Evolutionary conservation across 2,888 invertebrate species (phyloP), one percentile per base, ranked within the genome.

Genomic region (Hirtodrosophila confusa): DNA sequence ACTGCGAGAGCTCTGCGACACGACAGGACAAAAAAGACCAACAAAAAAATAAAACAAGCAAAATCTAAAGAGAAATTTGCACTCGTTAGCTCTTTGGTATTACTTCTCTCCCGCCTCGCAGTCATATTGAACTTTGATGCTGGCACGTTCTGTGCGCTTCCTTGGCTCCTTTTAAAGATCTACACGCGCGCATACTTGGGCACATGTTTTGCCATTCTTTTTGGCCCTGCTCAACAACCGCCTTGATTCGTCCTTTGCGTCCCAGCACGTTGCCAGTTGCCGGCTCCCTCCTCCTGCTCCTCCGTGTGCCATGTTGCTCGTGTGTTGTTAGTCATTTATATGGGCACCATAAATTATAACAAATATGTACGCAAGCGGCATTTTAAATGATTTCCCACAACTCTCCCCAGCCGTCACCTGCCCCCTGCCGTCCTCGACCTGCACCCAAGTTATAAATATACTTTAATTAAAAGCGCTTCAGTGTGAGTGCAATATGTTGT

Each of bases 281-380:
- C 66, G 54, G 68, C 51, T 55, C 39, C 41, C 44, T 67, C 31
- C 55, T 31, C 17, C 17, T 1, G 1, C 17, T 17, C 17, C 17
- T 17, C 2, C 17, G 17, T 1, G 51, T 54, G 54, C 33, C 31
- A 36, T 48, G 66, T 61, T 41, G 60, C 54, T 55, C 58, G 72
- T 82, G 77, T 79, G 87, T 71, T 87, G 86, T 87, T 86, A 84
- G 80, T 87, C 86, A 87, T 84, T 87, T 84, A 84, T 84, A 84
- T 84, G 86, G 86, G 82, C 78, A 86, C 75, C 77, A 84, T 84
- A 84, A 84, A 84, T 84, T 84, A 84, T 84, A 85, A 86, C 86
- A 84, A 84, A 87, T 84, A 86, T 86, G 83, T 87, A 84, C 86
- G 87, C 86, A 79, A 75, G 80, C 83, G 78, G 88, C 84, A 84